These are phyloP conservation scores for Otus sunia DNA, from an alignment of 2,113 vertebrate species.

Conservation along the genomic window DNA sequence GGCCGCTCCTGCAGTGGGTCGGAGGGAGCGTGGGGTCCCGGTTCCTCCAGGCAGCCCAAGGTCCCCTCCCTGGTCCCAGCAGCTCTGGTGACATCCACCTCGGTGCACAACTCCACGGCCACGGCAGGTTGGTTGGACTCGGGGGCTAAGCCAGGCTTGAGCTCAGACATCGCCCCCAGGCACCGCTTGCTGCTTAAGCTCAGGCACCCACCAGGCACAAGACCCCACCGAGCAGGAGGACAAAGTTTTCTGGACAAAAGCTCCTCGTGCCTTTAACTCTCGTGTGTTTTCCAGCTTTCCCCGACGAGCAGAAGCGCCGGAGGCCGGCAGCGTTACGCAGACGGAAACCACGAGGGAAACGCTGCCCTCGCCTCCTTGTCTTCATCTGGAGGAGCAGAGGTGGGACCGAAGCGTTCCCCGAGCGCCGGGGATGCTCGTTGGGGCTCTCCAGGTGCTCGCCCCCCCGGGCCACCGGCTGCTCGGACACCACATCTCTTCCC, in stretches of 20 bases:
- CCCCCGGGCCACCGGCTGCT: not conserved
- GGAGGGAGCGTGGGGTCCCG: rapidly evolving
- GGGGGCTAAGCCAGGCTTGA: not conserved
- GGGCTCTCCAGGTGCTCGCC: not conserved
- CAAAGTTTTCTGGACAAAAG: rapidly evolving
- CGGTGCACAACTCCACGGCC: rapidly evolving
- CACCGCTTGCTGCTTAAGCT: not conserved
- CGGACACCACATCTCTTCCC: rapidly evolving
- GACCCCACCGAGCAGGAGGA: not conserved
- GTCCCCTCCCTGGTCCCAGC: rapidly evolving
- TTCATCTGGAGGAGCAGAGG: rapidly evolving
- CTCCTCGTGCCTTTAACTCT: rapidly evolving
- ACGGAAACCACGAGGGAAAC: rapidly evolving
- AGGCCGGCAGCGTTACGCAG: rapidly evolving
- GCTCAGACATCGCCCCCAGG: not conserved
- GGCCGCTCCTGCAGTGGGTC: rapidly evolving
- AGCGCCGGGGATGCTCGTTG: rapidly evolving
- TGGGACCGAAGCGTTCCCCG: rapidly evolving
- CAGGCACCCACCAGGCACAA: rapidly evolving
- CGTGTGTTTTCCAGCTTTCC: not conserved
- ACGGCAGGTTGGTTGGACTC: rapidly evolving
- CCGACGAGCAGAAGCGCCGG: rapidly evolving
- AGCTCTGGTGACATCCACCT: not conserved
- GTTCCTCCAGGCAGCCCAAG: rapidly evolving
- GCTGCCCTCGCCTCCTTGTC: rapidly evolving